Percentiles rank a stretch among this genome's conserved stretches.
These are phyloP conservation scores for Poecilobothrus nobilitatus DNA, from an alignment of 2,888 invertebrate genomes.

Conservation along the genomic window DNA sequence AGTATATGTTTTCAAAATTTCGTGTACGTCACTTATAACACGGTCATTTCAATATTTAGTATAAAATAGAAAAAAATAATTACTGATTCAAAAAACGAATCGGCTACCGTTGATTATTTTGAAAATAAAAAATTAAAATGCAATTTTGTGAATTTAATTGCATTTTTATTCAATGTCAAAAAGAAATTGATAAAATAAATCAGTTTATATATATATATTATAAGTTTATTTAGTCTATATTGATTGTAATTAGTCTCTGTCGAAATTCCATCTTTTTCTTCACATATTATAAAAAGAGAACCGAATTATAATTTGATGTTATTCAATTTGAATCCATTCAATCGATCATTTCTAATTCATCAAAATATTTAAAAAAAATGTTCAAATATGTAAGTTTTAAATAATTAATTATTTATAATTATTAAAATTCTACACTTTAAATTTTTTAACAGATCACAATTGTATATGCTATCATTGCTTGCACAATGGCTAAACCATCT, in stretches of 20 bases:
- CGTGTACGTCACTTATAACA: too few relatives aligned
- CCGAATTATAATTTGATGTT: not conserved
- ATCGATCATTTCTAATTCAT: not conserved
- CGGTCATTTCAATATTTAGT: too few relatives aligned
- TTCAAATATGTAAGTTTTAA: not conserved
- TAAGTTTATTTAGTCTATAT: too few relatives aligned
- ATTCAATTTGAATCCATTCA: not conserved
- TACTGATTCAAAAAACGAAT: not conserved
- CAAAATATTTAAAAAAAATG: not conserved
- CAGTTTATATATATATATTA: too few relatives aligned
- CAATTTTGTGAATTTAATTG: not conserved
- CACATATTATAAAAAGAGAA: not conserved
- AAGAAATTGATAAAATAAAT: too few relatives aligned
- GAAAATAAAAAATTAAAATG: not conserved
- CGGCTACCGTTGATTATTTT: too few relatives aligned
- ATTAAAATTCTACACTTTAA: not conserved
- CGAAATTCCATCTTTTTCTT: not conserved
- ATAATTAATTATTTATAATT: not conserved
- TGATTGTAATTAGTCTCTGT: too few relatives aligned
- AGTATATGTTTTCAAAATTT: too few relatives aligned
- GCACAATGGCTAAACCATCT: not conserved
- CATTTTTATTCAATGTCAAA: constrained; percentile 2
- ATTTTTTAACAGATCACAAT: not conserved
- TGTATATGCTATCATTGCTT: not conserved
- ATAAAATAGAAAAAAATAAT: too few relatives aligned